Conservation (phyloP, 2,888 invertebrate genomes). For the Malthinus seriepunctatus region DNA sequence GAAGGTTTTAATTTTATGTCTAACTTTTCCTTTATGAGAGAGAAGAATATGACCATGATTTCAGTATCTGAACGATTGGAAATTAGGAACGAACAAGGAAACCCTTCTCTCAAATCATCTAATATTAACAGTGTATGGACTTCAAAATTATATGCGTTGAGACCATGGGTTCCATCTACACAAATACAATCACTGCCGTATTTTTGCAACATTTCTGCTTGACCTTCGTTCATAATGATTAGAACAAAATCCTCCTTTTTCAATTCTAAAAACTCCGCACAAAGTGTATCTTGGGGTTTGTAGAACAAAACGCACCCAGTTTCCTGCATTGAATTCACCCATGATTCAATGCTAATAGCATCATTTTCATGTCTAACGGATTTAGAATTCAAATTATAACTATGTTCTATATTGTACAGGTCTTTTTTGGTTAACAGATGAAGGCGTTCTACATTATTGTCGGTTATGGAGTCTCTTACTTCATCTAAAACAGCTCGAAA, state of each 20-base stretch:
- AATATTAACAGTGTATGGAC: too few species aligned
- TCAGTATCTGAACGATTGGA: conserved; percentile 31
- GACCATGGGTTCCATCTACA: too few species aligned
- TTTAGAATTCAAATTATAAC: background rate
- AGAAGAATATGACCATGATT: conserved; percentile 31
- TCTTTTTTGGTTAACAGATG: background rate
- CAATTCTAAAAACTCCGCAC: background rate
- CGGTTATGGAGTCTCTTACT: background rate
- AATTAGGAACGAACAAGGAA: conserved; percentile 34
- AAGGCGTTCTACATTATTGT: background rate
- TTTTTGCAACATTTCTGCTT: too few species aligned
- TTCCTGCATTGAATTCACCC: too few species aligned
- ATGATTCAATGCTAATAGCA: too few species aligned
- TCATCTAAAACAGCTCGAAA: background rate
- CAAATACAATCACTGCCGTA: too few species aligned
- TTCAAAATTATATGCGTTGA: too few species aligned
- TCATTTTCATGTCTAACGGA: background rate
- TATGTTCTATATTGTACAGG: background rate
- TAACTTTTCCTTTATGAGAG: conserved; percentile 18
- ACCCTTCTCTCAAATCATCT: conserved; percentile 32
- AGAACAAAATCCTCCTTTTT: background rate
- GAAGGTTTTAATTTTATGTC: too few species aligned
- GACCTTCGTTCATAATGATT: conserved; percentile 30
- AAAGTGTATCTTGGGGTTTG: too few species aligned
- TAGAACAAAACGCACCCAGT: too few species aligned